Conservation (phyloP, 1,140 invertebrate species). For the Heliconius hermathena region DNA sequence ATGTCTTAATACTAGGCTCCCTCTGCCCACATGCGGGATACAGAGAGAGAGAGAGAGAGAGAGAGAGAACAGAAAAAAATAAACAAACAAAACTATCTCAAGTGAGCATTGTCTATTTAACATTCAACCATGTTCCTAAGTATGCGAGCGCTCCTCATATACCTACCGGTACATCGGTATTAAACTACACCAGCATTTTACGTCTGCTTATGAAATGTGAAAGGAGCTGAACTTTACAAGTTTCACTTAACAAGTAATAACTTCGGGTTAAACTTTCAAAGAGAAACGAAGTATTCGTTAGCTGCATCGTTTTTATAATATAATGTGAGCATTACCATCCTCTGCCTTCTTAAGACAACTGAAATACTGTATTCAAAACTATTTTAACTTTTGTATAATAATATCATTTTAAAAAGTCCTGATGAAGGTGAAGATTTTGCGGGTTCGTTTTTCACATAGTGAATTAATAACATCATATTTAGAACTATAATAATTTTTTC, state of each 20-base stretch:
- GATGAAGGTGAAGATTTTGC: background rate
- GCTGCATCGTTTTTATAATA: background rate
- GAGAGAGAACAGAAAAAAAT: no score
- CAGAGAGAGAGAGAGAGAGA: no score
- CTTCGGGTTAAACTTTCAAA: slow-evolving; percentile 12
- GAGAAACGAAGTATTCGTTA: slow-evolving; percentile 14
- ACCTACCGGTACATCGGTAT: background rate
- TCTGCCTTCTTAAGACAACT: no score
- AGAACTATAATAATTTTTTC: no score
- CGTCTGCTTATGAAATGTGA: slow-evolving; percentile 17
- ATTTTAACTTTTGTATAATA: no score
- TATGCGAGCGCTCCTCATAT: background rate
- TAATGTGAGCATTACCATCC: background rate
- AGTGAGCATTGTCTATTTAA: background rate
- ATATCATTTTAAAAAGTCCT: no score
- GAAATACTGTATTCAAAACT: no score
- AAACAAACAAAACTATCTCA: background rate
- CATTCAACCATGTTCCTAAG: background rate
- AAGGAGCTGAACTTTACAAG: slow-evolving; percentile 18
- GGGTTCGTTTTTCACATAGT: background rate
- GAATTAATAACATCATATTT: background rate
- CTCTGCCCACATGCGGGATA: no score
- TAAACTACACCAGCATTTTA: background rate
- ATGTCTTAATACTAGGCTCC: no score
- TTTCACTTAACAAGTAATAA: slow-evolving; percentile 16